Base-by-base conservation (phyloP, 2,797 vertebrate species). In the Atherinosoma microstoma region DNA sequence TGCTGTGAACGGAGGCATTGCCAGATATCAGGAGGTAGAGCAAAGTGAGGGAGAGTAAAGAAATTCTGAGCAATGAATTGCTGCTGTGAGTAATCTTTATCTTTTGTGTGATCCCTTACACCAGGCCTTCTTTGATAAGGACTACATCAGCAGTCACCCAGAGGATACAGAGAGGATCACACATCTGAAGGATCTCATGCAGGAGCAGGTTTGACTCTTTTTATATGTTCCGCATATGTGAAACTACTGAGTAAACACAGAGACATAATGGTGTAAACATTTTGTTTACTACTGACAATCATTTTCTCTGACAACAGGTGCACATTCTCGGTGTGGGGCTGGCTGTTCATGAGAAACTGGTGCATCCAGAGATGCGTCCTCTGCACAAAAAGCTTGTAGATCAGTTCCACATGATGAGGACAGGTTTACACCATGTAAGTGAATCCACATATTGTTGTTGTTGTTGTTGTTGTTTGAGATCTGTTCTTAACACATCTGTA, bases 341-440 rank as follows among this genome's bases (percentile, higher is more conserved):
- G 86, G 97, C 97, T 30, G 97, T 99, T 69, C 98, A 99, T 4
- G 98, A 99, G 92, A 98, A 99, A 76, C 96, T 98, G 75, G 98
- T 99, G 47, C 98, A 99, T 85, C 98, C 98, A 0, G 98, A 99
- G 92, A 99, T 99, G 98, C 96, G 98, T 53, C 98, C 98, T 32
- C 92, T 99, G 69, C 98, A 99, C 90, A 99, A 99, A 92, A 99
- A 99, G 85, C 94, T 99, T 32, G 97, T 99, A 5, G 98, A 99
- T 87, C 98, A 99, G 94, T 99, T 99, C 94, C 98, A 99, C 90
- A 96, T 99, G 96, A 99, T 99, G 97, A 95, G 97, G 78, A 96
- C 96, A 67, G 98, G 98, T 64, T 94, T 99, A 68, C 98, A 98
- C 85, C 97, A 99, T 5, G 98, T 99, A 94, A 98, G 96, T 89